Base-by-base conservation (phyloP, 1,140 invertebrate species). In the Drosophila subpulchrella region DNA sequence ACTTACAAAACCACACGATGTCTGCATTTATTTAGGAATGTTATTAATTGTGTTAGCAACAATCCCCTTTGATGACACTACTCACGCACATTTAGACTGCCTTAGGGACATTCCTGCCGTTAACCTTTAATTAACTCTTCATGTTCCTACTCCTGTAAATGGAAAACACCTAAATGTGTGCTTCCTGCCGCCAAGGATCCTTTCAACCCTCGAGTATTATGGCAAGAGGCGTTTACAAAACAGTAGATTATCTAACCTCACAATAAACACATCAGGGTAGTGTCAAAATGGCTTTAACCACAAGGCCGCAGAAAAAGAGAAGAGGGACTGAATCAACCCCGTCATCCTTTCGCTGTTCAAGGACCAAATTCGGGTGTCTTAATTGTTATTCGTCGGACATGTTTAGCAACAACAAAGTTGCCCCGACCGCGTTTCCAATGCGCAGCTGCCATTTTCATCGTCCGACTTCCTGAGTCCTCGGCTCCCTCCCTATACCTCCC, bases 371-470 rank as follows among this genome's bases (percentile, higher is more conserved):
- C 46, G 50, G 50, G 39, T 10, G 47, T 62, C 44, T 81, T 74
- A 81, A 74, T 88, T 79, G 79, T 77, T 88, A 83, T 88, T 83
- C 70, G 75, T 76, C 51, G 44, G 56, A 75, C 82, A 81, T 82
- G 83, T 88, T 83, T 62, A 63, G 55, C 63, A 82, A 72, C 75
- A 71, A 75, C 47, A 51, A 53, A 60, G 38, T 63, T 59, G 41
- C 51, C 48, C 27, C 42, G 42, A 38, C 46, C 56, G 63, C 59
- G 56, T 51, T 59, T 75, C 24, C 47, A 32, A 53, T 24, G 50
- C 63, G 58, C 81, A 71, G 78, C 82, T 85, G 81, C 82, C 81
- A 68, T 67, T 56, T 58, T 32, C n/a, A 17, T 48, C 34, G 30
- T 13, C 32, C 32, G 12, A 39, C 46, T 36, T 51, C 42, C 47